Conservation (phyloP, 1,140 invertebrate genomes). For the Drosophila truncata region DNA sequence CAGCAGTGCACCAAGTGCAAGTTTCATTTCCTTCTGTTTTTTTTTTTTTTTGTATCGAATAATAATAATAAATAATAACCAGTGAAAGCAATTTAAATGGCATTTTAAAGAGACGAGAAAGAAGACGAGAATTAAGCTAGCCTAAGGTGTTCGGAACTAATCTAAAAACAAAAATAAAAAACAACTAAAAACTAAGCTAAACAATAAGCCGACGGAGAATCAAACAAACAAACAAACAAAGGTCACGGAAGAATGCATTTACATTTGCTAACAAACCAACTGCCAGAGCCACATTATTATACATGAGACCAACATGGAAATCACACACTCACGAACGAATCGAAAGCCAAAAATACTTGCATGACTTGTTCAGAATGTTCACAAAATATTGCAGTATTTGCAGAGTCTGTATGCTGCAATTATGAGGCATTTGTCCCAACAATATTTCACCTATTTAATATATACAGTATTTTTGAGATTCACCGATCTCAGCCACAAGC, state of each 20-base stretch:
- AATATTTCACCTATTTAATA: slow-evolving; percentile 3
- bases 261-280: slow-evolving; percentile 43
- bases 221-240: too few relatives aligned
- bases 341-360: slow-evolving; percentile 26
- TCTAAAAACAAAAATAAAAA: slow-evolving; percentile 6
- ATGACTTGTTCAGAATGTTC: neutral
- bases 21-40: neutral
- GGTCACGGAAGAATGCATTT: slow-evolving; percentile 29
- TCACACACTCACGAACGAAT: slow-evolving; percentile 5
- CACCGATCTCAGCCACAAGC: neutral
- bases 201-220: slow-evolving; percentile 4
- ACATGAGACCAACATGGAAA: neutral
- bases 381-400: too few relatives aligned
- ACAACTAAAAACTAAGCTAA: slow-evolving; percentile 19
- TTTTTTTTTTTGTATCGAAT: slow-evolving; percentile 27
- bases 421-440: slow-evolving; percentile 7
- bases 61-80: slow-evolving; percentile 4
- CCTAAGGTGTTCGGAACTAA: slow-evolving; percentile 48
- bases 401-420: neutral
- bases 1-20: slow-evolving; percentile 39
- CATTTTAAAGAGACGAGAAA: slow-evolving; percentile 34
- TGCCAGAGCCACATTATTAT: slow-evolving; percentile 17
- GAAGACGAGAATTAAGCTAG: slow-evolving; percentile 30
- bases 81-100: slow-evolving; percentile 34
- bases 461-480: neutral